Conservation (phyloP, 1,140 invertebrate genomes). For the Hyles euphorbiae region DNA sequence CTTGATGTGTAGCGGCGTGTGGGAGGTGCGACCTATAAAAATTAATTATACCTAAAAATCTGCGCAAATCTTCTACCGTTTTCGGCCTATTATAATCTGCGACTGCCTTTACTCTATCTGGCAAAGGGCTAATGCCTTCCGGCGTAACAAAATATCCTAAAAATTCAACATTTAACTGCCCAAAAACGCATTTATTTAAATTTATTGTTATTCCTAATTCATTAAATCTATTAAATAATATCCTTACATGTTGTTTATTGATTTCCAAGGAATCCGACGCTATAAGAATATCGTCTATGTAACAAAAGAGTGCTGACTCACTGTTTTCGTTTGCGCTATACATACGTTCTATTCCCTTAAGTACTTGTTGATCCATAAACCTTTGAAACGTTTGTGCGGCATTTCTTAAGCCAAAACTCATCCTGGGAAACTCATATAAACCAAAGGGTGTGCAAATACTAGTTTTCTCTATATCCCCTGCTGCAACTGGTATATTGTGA, state of each 20-base stretch:
- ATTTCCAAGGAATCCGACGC: background rate
- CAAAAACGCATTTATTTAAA: constrained; percentile 4
- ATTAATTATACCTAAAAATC: constrained; percentile 22
- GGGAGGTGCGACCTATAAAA: constrained; percentile 19
- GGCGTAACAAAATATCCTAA: constrained; percentile 5
- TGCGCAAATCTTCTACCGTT: constrained; percentile 11
- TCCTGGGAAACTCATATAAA: too few relatives aligned
- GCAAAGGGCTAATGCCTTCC: constrained; percentile 3
- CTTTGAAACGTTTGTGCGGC: constrained; percentile 13
- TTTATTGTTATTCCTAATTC: constrained; percentile 8
- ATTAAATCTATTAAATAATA: constrained; percentile 5
- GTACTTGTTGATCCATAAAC: constrained; percentile 11
- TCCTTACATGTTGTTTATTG: background rate
- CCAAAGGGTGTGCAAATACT: too few relatives aligned
- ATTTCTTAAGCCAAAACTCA: too few relatives aligned
- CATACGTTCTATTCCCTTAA: constrained; percentile 10
- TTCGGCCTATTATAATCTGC: constrained; percentile 4
- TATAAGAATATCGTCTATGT: constrained; percentile 16
- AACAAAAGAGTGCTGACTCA: background rate
- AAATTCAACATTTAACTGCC: constrained; percentile 6
- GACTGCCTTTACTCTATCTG: constrained; percentile 25
- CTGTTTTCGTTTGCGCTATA: background rate
- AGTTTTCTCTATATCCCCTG: too few relatives aligned
- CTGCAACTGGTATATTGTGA: too few relatives aligned
- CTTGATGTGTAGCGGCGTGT: constrained; percentile 29